Percentiles rank a stretch among this genome's conserved stretches.
phyloP scores from a whole-genome alignment of 1,140 invertebrate species.

The Agrypnia vestita region DNA sequence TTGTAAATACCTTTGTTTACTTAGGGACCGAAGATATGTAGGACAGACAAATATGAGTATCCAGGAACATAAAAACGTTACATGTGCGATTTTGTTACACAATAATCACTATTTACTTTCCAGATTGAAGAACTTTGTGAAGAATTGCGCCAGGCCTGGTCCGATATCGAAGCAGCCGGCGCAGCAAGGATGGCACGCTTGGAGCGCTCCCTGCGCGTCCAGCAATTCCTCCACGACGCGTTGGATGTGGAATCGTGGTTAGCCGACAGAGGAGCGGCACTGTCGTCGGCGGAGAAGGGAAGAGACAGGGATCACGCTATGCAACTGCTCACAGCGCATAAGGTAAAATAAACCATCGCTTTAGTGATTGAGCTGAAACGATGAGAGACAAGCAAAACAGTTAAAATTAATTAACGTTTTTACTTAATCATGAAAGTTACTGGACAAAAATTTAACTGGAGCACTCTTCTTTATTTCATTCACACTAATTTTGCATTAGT shows the following conservation, averaged over 20 bases:
- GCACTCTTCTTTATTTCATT: too few relatives aligned
- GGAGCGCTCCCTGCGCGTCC: slow-evolving; percentile 89
- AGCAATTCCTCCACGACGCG: slow-evolving; percentile 93
- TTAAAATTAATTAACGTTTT: too few relatives aligned
- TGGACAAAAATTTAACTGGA: too few relatives aligned
- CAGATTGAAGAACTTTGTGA: slow-evolving; percentile 80
- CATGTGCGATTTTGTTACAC: background rate
- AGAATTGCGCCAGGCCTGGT: slow-evolving; percentile 79
- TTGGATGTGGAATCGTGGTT: slow-evolving; percentile 96
- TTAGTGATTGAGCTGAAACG: too few relatives aligned
- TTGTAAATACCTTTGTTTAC: too few relatives aligned
- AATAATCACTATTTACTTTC: slow-evolving; percentile 30
- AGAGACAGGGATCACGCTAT: slow-evolving; percentile 91
- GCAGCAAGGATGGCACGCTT: slow-evolving; percentile 83
- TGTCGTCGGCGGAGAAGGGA: slow-evolving; percentile 88
- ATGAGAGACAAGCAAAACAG: too few relatives aligned
- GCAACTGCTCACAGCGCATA: slow-evolving; percentile 93
- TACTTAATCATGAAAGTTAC: too few relatives aligned
- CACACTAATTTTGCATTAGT: too few relatives aligned
- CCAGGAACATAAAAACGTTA: too few relatives aligned
- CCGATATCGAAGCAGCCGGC: slow-evolving; percentile 79
- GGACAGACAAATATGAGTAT: too few relatives aligned
- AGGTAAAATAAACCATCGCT: slow-evolving; percentile 74
- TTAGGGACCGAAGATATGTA: too few relatives aligned
- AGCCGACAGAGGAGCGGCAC: slow-evolving; percentile 87